Evolutionary conservation across 1,140 invertebrate genomes (phyloP), one percentile per base, ranked within the genome.

Genomic region (Hycleus cichorii): DNA sequence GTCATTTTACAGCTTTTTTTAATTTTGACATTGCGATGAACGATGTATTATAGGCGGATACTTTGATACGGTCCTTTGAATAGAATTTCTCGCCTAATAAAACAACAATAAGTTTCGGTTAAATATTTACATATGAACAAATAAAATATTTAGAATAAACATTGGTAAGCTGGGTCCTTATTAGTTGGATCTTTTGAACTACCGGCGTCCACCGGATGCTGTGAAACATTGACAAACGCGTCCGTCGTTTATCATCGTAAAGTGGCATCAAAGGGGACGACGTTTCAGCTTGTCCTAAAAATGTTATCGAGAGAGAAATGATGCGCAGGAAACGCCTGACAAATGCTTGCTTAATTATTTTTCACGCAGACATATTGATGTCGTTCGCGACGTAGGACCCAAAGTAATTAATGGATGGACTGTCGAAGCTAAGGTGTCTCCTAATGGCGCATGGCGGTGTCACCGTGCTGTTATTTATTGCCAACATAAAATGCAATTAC

Each of bases 291-390:
- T 57, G 58, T 66, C 62, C 59, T 64, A 67, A 64, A 67, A 64
- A 64, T 64, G 63, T 64, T 64, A 66, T 64, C 62, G 62, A 54
- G 57, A 61, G 57, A 61, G 62, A 64, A 59, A 58, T 60, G 59
- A 63, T 59, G 60, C 58, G 58, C 66, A 69, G 67, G 66, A 69
- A 69, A 51, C 62, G 58, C 45, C 55, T 67, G 65, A 69, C 68
- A 69, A 70, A 69, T 67, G 57, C 60, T 61, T 54, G 65, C 67
- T 67, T 70, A 70, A 70, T 70, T 69, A 70, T 70, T 69, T 70
- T 69, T 63, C 64, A 63, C 60, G 63, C 56, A 58, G 64, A 69
- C 68, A 67, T 67, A 69, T 67, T 66, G 68, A 66, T 68, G 63
- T 66, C 47, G 62, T 42, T 11, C 11, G 40, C 9, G 9, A 11